Percentiles rank a stretch among this genome's conserved stretches.
Conservation (phyloP, 2,113 vertebrate species). For the Trogon surrucura region DNA sequence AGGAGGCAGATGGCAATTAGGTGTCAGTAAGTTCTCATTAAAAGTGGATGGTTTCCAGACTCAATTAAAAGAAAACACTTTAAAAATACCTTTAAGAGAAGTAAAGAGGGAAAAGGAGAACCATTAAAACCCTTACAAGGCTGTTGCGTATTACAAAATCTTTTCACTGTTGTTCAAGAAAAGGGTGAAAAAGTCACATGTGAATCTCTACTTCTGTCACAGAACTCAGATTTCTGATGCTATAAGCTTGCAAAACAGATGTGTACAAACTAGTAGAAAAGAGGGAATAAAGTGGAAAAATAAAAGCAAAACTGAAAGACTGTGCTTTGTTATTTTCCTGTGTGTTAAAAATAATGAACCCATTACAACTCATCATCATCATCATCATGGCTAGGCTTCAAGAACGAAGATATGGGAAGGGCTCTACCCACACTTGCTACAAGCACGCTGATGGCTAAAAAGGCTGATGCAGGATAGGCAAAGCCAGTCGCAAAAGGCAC, state of each 20-base stretch:
- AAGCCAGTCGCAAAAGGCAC: too few species aligned
- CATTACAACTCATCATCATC: not conserved
- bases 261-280: not conserved
- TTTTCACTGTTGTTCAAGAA: not conserved
- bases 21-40: conserved; percentile 25
- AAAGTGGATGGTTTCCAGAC: not conserved
- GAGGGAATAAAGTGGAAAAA: not conserved
- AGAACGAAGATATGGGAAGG: too few species aligned
- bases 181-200: not conserved
- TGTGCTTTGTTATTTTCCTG: not conserved
- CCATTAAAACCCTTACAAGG: not conserved
- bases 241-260: not conserved
- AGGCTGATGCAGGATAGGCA: too few species aligned
- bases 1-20: conserved; percentile 43
- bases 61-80: conserved; percentile 3
- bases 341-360: conserved; percentile 33
- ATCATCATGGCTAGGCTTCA: too few species aligned
- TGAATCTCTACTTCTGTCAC: not conserved
- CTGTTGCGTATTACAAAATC: not conserved
- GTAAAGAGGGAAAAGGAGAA: not conserved
- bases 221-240: not conserved
- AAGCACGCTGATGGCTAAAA: too few species aligned
- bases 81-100: not conserved
- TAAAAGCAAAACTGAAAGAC: not conserved
- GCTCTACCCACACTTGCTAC: too few species aligned